A percentile compares a stretch with the other conserved stretches of the same genome.
phyloP scores from a whole-genome alignment of 2,888 invertebrate species.

The Nomada fucata region DNA sequence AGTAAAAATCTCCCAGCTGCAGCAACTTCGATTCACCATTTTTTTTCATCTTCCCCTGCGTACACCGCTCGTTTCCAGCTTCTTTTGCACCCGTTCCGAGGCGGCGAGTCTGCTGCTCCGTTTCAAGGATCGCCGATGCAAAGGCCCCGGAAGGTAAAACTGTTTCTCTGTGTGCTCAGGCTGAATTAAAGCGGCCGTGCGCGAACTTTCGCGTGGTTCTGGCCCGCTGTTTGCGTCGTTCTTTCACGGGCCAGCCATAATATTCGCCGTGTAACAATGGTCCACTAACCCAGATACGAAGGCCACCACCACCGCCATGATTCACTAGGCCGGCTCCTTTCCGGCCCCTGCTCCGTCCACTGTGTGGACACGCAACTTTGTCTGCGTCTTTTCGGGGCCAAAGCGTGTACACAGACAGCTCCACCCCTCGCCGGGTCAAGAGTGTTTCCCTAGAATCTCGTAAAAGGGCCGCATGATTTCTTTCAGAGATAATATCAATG shows the following conservation, averaged over 20 bases:
- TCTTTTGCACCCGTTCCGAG: not conserved
- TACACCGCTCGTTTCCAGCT: not conserved
- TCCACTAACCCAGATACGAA: constrained; percentile 57
- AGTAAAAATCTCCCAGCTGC: constrained; percentile 17
- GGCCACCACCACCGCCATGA: constrained; percentile 6
- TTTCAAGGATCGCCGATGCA: constrained; percentile 49
- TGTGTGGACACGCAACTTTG: constrained; percentile 7
- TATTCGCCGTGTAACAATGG: constrained; percentile 56
- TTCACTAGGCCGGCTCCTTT: constrained; percentile 21
- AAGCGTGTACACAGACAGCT: constrained; percentile 12
- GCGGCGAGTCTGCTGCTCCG: not conserved
- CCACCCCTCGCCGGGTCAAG: constrained; percentile 36
- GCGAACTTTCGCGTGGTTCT: constrained; percentile 31
- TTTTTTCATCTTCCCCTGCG: not conserved
- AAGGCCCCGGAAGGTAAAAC: constrained; percentile 22
- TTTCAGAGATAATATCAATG: constrained; percentile 65
- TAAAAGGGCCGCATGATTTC: constrained; percentile 45
- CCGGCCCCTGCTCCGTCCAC: not conserved
- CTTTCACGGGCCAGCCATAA: constrained; percentile 52
- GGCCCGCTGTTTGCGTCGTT: constrained; percentile 3
- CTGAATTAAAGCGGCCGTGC: constrained; percentile 37
- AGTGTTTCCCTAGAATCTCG: constrained; percentile 49
- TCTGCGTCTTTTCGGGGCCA: constrained; percentile 4
- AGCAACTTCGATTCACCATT: constrained; percentile 3
- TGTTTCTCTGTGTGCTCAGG: not conserved